Evolutionary conservation across 2,113 vertebrate genomes (phyloP).

Genomic region (Callospermophilus lateralis): DNA sequence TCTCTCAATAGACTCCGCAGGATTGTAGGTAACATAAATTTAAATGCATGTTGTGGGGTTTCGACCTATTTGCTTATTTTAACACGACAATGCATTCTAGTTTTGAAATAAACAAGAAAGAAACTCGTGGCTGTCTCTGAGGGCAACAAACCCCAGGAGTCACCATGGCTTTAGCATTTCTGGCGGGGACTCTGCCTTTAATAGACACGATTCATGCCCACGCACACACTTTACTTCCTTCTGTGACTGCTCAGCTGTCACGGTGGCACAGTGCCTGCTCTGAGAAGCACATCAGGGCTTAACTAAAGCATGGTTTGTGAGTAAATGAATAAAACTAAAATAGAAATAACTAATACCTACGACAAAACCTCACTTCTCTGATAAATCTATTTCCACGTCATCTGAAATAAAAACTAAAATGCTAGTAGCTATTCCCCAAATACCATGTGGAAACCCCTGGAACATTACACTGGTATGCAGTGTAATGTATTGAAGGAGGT

Average conservation of each 20-base stretch:
- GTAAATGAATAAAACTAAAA: background rate
- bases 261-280: constrained; percentile 7
- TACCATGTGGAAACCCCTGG: background rate
- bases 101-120: constrained; percentile 53
- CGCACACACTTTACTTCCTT: background rate
- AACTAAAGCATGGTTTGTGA: background rate
- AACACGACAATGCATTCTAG: background rate
- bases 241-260: constrained; percentile 48
- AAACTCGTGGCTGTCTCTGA: background rate
- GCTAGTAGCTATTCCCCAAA: background rate
- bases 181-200: constrained; percentile 45
- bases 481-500: background rate
- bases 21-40: background rate
- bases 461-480: background rate
- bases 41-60: background rate
- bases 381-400: background rate
- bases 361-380: constrained; percentile 13
- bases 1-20: background rate
- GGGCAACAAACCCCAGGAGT: background rate
- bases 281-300: background rate
- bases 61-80: constrained; percentile 39
- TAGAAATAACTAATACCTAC: background rate
- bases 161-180: background rate
- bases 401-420: background rate
- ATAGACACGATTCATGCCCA: constrained; percentile 35